These are phyloP conservation scores for Psammodynastes pulverulentus DNA, from an alignment of 2,113 vertebrate species.

Conservation along the genomic window DNA sequence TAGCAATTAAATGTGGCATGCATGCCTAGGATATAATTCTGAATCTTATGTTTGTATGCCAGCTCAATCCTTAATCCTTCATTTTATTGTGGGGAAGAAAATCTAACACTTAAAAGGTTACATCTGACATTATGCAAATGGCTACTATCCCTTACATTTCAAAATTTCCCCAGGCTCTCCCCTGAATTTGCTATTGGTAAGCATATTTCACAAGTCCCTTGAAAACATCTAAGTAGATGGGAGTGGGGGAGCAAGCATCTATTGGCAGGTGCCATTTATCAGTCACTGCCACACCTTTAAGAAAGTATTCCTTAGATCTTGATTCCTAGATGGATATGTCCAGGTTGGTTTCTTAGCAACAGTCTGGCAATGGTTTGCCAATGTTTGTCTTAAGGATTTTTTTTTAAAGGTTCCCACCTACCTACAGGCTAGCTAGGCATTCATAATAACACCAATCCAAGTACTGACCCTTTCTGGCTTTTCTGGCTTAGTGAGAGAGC, in stretches of 20 bases:
- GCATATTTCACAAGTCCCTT: not conserved
- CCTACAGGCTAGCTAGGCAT: not conserved
- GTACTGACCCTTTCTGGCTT: not conserved
- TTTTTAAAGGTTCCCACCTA: not conserved
- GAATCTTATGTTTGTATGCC: not conserved
- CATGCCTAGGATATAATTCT: not conserved
- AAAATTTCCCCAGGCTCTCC: not conserved
- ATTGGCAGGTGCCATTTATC: not conserved
- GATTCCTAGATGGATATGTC: not conserved
- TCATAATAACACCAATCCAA: not conserved
- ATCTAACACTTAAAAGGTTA: not conserved
- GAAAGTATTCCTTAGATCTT: not conserved
- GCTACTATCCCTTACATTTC: not conserved
- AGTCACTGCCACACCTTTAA: not conserved
- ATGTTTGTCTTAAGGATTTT: not conserved
- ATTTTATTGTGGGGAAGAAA: not conserved
- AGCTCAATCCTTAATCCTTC: not conserved
- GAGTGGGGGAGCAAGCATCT: not conserved
- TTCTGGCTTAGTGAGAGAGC: not conserved
- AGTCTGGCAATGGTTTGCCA: not conserved
- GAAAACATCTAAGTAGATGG: not conserved
- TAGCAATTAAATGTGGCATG: not conserved
- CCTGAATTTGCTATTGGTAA: not conserved
- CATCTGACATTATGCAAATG: not conserved
- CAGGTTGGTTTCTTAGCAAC: not conserved